phyloP scores from a whole-genome alignment of 1,140 invertebrate species.

The Hycleus cichorii region DNA sequence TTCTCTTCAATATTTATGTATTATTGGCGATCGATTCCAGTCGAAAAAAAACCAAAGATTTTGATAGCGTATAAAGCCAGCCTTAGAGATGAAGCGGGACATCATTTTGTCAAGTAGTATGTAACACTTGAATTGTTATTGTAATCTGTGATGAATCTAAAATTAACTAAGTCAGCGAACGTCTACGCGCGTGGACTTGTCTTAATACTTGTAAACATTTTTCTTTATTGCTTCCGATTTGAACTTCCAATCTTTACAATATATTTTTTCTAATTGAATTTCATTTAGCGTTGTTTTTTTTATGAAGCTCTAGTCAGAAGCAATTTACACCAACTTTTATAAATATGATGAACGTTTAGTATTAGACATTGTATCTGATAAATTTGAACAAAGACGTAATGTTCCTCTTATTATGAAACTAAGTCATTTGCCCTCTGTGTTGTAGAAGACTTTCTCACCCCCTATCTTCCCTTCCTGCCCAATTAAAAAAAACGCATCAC shows the following conservation, averaged over 20 bases:
- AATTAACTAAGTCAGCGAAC: conserved; percentile 38
- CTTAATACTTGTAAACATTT: conserved; percentile 20
- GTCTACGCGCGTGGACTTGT: conserved; percentile 27
- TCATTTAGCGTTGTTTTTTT: not conserved
- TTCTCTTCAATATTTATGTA: conserved; percentile 11
- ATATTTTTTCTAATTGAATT: not conserved
- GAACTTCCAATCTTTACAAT: conserved; percentile 4
- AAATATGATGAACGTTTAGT: conserved; percentile 14
- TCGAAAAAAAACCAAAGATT: conserved; percentile 37
- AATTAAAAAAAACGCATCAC: conserved; percentile 3
- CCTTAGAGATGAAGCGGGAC: conserved; percentile 23
- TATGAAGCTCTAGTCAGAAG: conserved; percentile 8
- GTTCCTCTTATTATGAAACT: conserved; percentile 45
- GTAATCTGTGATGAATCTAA: conserved; percentile 36
- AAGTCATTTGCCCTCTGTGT: conserved; percentile 38
- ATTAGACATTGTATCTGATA: conserved; percentile 18
- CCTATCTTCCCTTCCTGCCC: not conserved
- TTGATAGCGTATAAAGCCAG: conserved; percentile 26
- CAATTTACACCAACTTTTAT: conserved; percentile 11
- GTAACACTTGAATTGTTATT: conserved; percentile 28
- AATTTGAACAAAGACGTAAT: conserved; percentile 42
- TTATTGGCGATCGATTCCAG: conserved; percentile 19
- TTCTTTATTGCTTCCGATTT: conserved; percentile 13
- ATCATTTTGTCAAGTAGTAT: conserved; percentile 28
- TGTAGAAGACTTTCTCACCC: conserved; percentile 1